Conservation (phyloP, 2,113 vertebrate species). For the Rhynchopsitta pachyrhyncha region DNA sequence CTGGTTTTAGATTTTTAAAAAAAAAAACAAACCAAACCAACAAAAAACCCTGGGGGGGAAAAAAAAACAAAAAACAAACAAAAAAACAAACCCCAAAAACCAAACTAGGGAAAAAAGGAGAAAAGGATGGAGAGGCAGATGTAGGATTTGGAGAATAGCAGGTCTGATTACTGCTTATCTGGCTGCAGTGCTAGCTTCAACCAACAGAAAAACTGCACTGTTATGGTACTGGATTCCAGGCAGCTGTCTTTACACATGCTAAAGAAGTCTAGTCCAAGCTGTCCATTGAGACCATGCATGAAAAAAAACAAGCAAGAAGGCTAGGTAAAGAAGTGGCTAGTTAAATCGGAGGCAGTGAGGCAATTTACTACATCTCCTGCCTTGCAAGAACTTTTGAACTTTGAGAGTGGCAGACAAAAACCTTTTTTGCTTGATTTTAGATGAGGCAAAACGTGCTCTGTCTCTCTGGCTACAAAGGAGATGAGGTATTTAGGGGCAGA, state of each 20-base stretch:
- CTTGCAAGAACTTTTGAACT: neutral
- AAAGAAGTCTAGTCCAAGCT: neutral
- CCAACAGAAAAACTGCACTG: neutral
- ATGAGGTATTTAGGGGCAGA: neutral
- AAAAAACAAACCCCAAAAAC: no score
- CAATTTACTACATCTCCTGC: neutral
- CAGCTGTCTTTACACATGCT: neutral
- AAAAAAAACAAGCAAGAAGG: neutral
- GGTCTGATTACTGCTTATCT: neutral
- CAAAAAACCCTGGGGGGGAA: no score
- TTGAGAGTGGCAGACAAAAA: neutral
- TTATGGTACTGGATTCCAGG: neutral
- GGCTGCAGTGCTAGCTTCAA: neutral
- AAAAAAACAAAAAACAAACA: no score
- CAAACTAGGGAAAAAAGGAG: neutral
- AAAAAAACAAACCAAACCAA: neutral
- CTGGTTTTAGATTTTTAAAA: no score
- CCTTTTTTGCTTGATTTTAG: neutral
- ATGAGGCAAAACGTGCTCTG: neutral
- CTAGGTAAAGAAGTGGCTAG: neutral
- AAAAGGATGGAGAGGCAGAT: neutral
- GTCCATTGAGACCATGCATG: fast-evolving
- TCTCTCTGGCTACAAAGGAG: neutral
- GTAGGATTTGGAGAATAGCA: neutral
- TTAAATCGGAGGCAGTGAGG: neutral